phyloP scores from a whole-genome alignment of 92 coral and sea anemone species.

The Porites evermanni region DNA sequence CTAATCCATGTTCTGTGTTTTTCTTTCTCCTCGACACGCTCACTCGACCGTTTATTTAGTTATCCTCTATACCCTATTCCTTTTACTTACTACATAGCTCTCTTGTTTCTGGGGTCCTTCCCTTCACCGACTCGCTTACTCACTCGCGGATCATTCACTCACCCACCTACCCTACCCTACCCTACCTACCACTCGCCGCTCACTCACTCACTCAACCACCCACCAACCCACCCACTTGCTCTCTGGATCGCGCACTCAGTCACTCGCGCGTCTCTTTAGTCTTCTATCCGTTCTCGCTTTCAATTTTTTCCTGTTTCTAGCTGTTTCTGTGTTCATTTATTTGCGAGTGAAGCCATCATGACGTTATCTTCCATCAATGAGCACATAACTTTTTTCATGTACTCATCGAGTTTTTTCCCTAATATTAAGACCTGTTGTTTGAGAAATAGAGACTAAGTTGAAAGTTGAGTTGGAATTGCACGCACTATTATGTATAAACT shows the following conservation, averaged over 20 bases:
- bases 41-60: neutral
- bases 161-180: no score
- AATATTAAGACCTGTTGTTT: neutral
- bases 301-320: neutral
- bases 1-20: neutral
- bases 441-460: neutral
- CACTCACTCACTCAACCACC: neutral
- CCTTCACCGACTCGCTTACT: neutral
- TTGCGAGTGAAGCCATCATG: neutral
- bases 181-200: neutral
- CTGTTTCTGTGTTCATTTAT: neutral
- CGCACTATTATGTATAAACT: neutral
- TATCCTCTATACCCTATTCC: neutral
- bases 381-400: no score
- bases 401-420: neutral
- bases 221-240: neutral
- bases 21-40: neutral
- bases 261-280: neutral
- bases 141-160: neutral
- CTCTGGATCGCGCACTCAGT: neutral
- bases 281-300: conserved; percentile 1
- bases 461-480: neutral
- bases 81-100: neutral
- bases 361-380: neutral
- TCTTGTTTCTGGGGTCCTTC: neutral